phyloP scores from a whole-genome alignment of 2,797 vertebrate genomes.

The Poeciliopsis presidionis region DNA sequence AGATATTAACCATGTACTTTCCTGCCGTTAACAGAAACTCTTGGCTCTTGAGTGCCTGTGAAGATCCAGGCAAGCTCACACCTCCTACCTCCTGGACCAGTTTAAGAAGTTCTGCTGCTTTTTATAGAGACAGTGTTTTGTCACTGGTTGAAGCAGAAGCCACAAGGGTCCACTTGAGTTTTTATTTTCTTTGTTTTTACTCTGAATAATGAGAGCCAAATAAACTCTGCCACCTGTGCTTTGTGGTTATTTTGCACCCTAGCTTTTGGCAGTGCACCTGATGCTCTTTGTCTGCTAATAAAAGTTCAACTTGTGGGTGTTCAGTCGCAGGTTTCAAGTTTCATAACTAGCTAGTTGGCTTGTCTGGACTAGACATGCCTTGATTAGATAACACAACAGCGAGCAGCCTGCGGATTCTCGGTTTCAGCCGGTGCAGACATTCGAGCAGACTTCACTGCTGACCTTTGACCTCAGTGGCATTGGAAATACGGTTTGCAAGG shows the following conservation, averaged over 20 bases:
- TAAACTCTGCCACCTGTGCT: conserved; percentile 48
- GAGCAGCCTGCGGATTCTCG: conserved; percentile 14
- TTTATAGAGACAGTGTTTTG: conserved; percentile 26
- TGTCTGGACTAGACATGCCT: background rate
- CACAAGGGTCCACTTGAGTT: conserved; percentile 27
- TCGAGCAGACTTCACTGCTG: conserved; percentile 13
- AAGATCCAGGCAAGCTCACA: conserved; percentile 38
- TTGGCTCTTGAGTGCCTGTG: conserved; percentile 19
- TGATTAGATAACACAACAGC: background rate
- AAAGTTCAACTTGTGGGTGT: background rate
- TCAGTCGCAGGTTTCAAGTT: background rate
- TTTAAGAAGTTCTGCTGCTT: conserved; percentile 27
- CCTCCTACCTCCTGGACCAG: conserved; percentile 32
- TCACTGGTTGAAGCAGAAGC: conserved; percentile 16
- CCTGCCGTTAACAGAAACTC: conserved; percentile 11
- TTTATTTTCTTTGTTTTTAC: conserved; percentile 26
- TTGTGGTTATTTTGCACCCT: background rate
- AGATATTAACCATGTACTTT: background rate
- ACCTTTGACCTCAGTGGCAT: conserved; percentile 36
- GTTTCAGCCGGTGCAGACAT: conserved; percentile 4
- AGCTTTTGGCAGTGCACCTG: conserved; percentile 28
- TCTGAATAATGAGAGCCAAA: conserved; percentile 18
- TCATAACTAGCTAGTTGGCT: background rate
- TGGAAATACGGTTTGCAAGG: conserved; percentile 46
- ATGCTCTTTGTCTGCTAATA: conserved; percentile 32